Base-by-base conservation (phyloP, 92 coral and sea anemone genomes). In the Virgularia gustaviana region DNA sequence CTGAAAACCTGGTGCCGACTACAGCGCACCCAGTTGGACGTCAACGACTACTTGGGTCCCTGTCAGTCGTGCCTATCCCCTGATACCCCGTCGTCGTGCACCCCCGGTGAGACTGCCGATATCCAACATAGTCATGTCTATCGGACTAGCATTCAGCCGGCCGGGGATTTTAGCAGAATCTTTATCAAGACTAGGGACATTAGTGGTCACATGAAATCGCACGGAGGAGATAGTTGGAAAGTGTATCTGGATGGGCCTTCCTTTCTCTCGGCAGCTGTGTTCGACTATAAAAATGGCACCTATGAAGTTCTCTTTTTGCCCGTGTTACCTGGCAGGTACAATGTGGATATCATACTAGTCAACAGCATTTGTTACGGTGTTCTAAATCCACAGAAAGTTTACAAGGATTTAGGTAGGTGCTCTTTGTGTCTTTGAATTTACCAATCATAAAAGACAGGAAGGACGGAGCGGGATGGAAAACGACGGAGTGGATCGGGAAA, bases 181-280 rank as follows among this genome's bases (percentile, higher is more conserved):
- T 68, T 57, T 16, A 83, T 87, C 32, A 87, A 79, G 47, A 68
- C 91, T 1, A 62, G 32, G 65, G 76, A 36, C 76, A 75, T 32
- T 37, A 54, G 51, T 51, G 56, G 56, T 33, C 18, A 28, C 28
- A 70, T 63, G 22, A 83, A 84, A 59, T 37, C 23, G 32, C 54
- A 56, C 45, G 91, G 91, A 0, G 91, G 91, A 1, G 91, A 87
- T 72, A 71, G 82, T 8, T 87, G 91, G 91, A 61, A 84, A 47
- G 85, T 78, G 2, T 60, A 67, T 38, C 73, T 87, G 51, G 57
- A 68, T 41, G 91, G 91, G 33, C 73, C 83, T 25, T 76, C 91
- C 20, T 59, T 77, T 63, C 68, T 80, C 34, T 29, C 75, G 47
- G 83, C 82, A 29, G 56, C 85, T 39, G 82, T 87, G 29, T 79